Evolutionary conservation across 2,797 vertebrate genomes (phyloP), one percentile per base, ranked within the genome.

Genomic region (Oreochromis grahami): DNA sequence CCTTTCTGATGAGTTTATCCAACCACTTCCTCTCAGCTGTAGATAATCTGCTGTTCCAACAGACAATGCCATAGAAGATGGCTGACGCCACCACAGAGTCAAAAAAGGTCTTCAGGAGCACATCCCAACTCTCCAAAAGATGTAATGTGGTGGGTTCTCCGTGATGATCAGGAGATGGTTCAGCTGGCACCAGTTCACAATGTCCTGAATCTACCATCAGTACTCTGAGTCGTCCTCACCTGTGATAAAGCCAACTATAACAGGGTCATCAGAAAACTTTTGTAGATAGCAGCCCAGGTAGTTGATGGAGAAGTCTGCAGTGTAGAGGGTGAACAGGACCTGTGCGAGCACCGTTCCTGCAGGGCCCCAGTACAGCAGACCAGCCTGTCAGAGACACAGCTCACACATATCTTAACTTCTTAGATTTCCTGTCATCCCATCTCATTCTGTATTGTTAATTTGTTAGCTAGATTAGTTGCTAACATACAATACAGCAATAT

Each of bases 361-460:
- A 10, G 29, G 56, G 56, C 29, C 9, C 56, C 74, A 6, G 15
- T 60, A 58, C 55, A 19, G 55, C 55, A 0, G 1, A 10, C 55
- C 55, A 32, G 55, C 26, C 55, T 17, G 14, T 58, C 55, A 58
- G 55, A 32, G 26, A 58, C 55, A 32, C 26, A 17, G 55, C 32
- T 36, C 17, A 60, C 56, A 0, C 56, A n/a, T 32, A 36, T 12
- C 17, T 60, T 60, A 6, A 4, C 29, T 0, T 60, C 2, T 60
- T 36, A 0, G 32, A 63, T 7, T 63, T 63, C 32, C 1, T 19
- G 29, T 3, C 17, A 36, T 36, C 2, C 1, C 12, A 0, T 0
- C n/a, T 63, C 58, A n/a, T 32, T 63, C 32, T 3, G 17, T 36
- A 12, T 32, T n/a, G 58, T 0, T 12, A 36, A 63, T 63, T 0